Percentiles rank a stretch among this genome's conserved stretches.
These are phyloP conservation scores for Oophaga pumilio DNA, from an alignment of 2,113 vertebrate species.

Conservation along the genomic window DNA sequence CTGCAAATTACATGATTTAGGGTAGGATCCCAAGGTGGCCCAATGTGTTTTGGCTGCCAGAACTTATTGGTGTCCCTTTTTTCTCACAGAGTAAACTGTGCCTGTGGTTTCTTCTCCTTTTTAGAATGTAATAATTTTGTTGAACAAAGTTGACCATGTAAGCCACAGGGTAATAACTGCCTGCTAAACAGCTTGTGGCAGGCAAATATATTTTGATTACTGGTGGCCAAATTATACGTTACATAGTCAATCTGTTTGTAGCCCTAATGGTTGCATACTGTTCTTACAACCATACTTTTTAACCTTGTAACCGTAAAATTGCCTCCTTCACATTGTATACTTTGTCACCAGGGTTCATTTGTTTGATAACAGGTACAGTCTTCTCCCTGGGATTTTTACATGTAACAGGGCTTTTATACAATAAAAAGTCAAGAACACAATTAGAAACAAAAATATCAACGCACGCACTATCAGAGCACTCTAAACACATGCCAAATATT, in stretches of 20 bases:
- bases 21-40: not conserved
- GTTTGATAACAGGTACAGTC: not conserved
- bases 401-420: too few species aligned
- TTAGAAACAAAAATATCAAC: too few species aligned
- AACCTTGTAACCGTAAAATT: not conserved
- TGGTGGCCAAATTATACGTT: not conserved
- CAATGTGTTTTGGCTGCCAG: not conserved
- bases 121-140: not conserved
- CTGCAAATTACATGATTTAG: not conserved
- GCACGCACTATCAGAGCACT: too few species aligned
- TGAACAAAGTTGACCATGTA: not conserved
- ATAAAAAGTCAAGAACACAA: too few species aligned
- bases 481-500: too few species aligned
- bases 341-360: not conserved
- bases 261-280: too few species aligned
- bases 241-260: too few species aligned
- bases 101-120: not conserved
- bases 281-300: too few species aligned
- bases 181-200: not conserved
- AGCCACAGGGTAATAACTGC: not conserved
- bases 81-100: not conserved
- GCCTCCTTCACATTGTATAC: not conserved
- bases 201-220: not conserved
- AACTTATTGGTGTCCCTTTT: not conserved
- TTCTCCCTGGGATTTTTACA: too few species aligned